Conservation (phyloP, 2,113 vertebrate genomes). For the Leptodactylus fuscus region DNA sequence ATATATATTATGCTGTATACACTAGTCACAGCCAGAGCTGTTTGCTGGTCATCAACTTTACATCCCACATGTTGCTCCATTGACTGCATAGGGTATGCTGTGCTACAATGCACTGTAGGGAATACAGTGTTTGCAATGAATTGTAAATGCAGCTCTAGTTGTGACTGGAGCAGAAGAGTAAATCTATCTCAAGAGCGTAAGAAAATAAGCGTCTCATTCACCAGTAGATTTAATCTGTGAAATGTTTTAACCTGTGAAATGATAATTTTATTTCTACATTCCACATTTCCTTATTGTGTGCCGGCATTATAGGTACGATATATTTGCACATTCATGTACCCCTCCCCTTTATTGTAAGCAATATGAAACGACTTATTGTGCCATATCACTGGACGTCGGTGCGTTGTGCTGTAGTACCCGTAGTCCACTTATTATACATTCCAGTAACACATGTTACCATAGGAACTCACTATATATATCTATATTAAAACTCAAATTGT, state of each 20-base stretch:
- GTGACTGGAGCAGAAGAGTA: background rate
- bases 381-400: background rate
- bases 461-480: background rate
- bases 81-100: background rate
- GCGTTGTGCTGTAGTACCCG: background rate
- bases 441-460: background rate
- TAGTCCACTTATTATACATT: background rate
- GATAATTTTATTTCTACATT: background rate
- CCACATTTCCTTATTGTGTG: background rate
- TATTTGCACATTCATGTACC: constrained; percentile 14
- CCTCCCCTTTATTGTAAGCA: background rate
- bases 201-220: no score
- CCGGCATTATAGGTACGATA: background rate
- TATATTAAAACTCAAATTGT: background rate
- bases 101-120: background rate
- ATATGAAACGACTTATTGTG: background rate
- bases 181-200: no score
- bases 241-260: no score
- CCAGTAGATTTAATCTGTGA: no score
- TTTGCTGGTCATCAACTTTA: background rate
- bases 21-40: background rate
- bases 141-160: background rate
- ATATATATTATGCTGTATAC: background rate
- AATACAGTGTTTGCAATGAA: background rate
- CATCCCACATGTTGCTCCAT: background rate